Evolutionary conservation across 2,888 invertebrate species (phyloP).

Genomic region (Cataglyphis albicans): DNA sequence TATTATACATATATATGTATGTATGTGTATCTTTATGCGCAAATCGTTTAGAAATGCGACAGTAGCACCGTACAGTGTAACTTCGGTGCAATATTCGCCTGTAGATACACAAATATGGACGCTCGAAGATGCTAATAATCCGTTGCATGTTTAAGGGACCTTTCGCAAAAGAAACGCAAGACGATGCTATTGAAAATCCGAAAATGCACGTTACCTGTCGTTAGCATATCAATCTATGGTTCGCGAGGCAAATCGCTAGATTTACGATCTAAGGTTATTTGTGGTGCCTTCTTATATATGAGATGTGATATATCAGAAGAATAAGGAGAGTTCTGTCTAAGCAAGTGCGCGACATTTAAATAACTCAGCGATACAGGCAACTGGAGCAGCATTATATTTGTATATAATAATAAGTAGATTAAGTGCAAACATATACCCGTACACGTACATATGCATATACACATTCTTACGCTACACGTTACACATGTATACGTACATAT

Average conservation of each 20-base stretch:
- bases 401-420: conserved; percentile 66
- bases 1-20: not conserved
- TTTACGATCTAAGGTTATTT: conserved; percentile 68
- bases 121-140: conserved; percentile 19
- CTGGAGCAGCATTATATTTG: conserved; percentile 72
- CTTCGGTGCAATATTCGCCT: conserved; percentile 46
- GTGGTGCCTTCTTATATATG: conserved; percentile 81
- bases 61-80: not conserved
- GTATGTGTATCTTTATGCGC: conserved; percentile 17
- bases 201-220: conserved; percentile 10
- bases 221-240: conserved; percentile 17
- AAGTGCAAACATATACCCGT: conserved; percentile 53
- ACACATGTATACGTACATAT: conserved; percentile 55
- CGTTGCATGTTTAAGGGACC: not conserved
- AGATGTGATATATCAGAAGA: conserved; percentile 79
- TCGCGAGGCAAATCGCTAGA: conserved; percentile 45
- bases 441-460: conserved; percentile 6
- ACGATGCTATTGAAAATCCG: not conserved
- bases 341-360: conserved; percentile 55
- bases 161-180: not conserved
- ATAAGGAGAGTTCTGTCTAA: conserved; percentile 67
- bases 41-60: conserved; percentile 21
- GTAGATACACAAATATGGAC: not conserved
- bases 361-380: conserved; percentile 63
- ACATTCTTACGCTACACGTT: conserved; percentile 20